Evolutionary conservation across 2,113 vertebrate genomes (phyloP).

Genomic region (Cyrtonyx montezumae): DNA sequence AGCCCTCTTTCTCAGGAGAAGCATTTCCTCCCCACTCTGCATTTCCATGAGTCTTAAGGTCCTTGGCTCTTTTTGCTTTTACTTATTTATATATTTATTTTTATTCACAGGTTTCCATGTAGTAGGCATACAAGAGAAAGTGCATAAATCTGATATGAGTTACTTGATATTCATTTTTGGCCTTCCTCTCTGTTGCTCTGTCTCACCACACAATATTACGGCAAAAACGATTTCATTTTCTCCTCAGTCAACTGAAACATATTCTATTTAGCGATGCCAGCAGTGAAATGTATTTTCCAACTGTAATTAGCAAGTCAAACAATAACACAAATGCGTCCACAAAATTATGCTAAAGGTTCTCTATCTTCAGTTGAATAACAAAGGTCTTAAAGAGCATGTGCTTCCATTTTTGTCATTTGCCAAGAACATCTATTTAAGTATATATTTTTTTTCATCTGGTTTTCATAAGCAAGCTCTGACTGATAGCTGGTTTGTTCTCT

Average conservation of each 20-base stretch:
- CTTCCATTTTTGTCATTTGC: slow-evolving; percentile 21
- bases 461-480: slow-evolving; percentile 66
- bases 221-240: slow-evolving; percentile 1
- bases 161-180: background rate
- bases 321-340: slow-evolving; percentile 13
- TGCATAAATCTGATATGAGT: background rate
- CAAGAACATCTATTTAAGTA: slow-evolving; percentile 5
- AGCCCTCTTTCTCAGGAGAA: background rate
- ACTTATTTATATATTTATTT: no score
- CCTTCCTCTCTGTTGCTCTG: background rate
- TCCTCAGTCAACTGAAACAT: slow-evolving; percentile 30
- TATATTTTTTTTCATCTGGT: background rate
- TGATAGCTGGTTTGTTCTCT: slow-evolving; percentile 77
- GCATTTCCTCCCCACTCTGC: background rate
- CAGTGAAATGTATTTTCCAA: slow-evolving; percentile 38
- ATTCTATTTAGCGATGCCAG: background rate
- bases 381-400: background rate
- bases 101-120: background rate
- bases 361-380: slow-evolving; percentile 20
- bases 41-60: background rate
- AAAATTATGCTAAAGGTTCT: slow-evolving; percentile 30
- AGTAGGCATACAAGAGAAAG: background rate
- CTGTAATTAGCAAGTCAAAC: slow-evolving; percentile 48
- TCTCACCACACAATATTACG: background rate
- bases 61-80: background rate